Conservation (phyloP, 2,888 invertebrate genomes). For the Epinotia ramella region DNA sequence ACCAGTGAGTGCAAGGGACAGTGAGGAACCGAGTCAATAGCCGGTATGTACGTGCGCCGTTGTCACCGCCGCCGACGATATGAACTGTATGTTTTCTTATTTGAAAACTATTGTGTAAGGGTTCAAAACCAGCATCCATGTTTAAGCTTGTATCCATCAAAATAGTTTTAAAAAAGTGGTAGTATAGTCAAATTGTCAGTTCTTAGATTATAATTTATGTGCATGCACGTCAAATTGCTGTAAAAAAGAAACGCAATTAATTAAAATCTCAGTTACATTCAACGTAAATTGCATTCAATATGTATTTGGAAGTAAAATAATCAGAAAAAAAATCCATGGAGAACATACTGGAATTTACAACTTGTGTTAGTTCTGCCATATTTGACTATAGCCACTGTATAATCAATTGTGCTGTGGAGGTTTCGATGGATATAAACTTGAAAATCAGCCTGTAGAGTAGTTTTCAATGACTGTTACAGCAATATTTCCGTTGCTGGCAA, state of each 20-base stretch:
- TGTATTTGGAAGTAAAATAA: background rate
- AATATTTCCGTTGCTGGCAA: slow-evolving; percentile 35
- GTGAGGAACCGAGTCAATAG: slow-evolving; percentile 78
- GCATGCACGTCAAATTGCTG: too few species aligned
- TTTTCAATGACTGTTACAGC: slow-evolving; percentile 39
- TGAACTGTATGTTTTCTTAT: slow-evolving; percentile 78
- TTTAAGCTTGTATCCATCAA: slow-evolving; percentile 46
- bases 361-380: background rate
- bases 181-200: background rate
- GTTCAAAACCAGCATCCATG: slow-evolving; percentile 40
- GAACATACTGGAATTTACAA: too few species aligned
- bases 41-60: slow-evolving; percentile 71
- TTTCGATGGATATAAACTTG: slow-evolving; percentile 19
- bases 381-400: background rate
- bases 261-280: too few species aligned
- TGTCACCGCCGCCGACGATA: slow-evolving; percentile 61
- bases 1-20: slow-evolving; percentile 63
- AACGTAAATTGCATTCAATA: too few species aligned
- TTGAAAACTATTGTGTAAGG: slow-evolving; percentile 74
- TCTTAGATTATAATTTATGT: too few species aligned
- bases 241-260: too few species aligned
- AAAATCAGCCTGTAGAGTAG: slow-evolving; percentile 28
- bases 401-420: background rate
- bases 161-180: slow-evolving; percentile 7
- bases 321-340: background rate